Base-by-base conservation (phyloP, 2,113 vertebrate species). In the Piliocolobus tephrosceles region DNA sequence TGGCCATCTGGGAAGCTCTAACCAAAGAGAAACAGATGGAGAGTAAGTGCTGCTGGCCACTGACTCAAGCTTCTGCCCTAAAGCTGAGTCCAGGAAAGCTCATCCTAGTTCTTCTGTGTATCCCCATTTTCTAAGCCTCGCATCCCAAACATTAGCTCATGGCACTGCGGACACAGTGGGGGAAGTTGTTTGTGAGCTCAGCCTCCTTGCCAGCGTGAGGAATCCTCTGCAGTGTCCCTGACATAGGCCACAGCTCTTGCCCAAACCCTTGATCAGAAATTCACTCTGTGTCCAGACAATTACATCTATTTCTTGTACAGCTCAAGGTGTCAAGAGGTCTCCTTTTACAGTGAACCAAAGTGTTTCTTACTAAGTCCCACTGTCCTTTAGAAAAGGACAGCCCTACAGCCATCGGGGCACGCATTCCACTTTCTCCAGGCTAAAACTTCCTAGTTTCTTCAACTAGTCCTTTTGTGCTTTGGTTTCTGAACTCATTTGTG, bases 151-250 rank as follows among this genome's bases (percentile, higher is more conserved):
- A 6, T 45, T 16, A 52, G 82, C 61, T 8, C 23, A 10, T 45
- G 47, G 47, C 22, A 4, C 3, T 11, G 66, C 0, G 2, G 27
- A 66, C 30, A 16, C 57, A 2, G 57, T 3, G 32, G 80, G 23
- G 47, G 47, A 32, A 38, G 38, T 16, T 4, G 13, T 1, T n/a
- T 45, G 27, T 7, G 57, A 27, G n/a, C 23, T 45, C 73, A 73
- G 82, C 76, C 76, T 86, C 47, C 52, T n/a, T 22, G 55, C 66
- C 66, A 43, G 79, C 79, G 7, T 13, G 20, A 9, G 45, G 66
- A 45, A 16, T 2, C 14, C n/a, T 61, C 14, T 10, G 20, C 38
- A 6, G 73, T 0, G 0, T 5, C 14, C 66, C 66, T 25, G 32
- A 23, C 32, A 4, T 18, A 22, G 23, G 38, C 50, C 13, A 32